Evolutionary conservation across 2,888 invertebrate species (phyloP), one percentile per base, ranked within the genome.

Genomic region (Ceraclea dissimilis): DNA sequence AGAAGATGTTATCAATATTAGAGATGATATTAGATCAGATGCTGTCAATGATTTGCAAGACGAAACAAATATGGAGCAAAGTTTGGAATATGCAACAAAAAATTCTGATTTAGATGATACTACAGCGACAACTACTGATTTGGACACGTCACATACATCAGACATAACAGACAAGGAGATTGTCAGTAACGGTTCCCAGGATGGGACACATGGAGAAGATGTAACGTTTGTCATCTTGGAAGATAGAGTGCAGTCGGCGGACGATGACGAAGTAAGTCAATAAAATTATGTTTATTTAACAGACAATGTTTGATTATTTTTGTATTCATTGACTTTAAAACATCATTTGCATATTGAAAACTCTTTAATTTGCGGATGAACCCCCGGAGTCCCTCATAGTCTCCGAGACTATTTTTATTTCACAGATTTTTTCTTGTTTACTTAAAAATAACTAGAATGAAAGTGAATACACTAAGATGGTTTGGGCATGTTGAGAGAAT

Each of bases 141-240:
- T 60, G 22, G 60, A 60, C 10, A 53, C 58, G 31, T 57, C 60
- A 34, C 60, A 58, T 1, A 51, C 39, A n/a, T 60, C 62, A 4
- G 56, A 58, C 10, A 52, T 52, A 2, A 52, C 56, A 2, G 61
- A 60, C n/a, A 62, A 62, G 19, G 68, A 70, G 54, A 63, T 69
- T 19, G 65, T 65, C 51, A 67, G 64, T 57, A 69, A 69, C 57
- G 68, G 67, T 53, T 63, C 58, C 17, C 65, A 64, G 48, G 66
- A 61, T 20, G 51, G 49, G 2, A 58, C 58, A 69, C 65, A 74
- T 70, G 65, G 74, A 70, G 74, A 75, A 62, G 74, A 16, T 2
- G 52, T 75, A n/a, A 68, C 69, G 11, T 76, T 75, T 63, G 74
- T 74, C 48, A 67, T 76, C 58, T 72, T 75, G 67, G 72, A 74